Base-by-base conservation (phyloP, 2,113 vertebrate species). In the Parotia lawesii region DNA sequence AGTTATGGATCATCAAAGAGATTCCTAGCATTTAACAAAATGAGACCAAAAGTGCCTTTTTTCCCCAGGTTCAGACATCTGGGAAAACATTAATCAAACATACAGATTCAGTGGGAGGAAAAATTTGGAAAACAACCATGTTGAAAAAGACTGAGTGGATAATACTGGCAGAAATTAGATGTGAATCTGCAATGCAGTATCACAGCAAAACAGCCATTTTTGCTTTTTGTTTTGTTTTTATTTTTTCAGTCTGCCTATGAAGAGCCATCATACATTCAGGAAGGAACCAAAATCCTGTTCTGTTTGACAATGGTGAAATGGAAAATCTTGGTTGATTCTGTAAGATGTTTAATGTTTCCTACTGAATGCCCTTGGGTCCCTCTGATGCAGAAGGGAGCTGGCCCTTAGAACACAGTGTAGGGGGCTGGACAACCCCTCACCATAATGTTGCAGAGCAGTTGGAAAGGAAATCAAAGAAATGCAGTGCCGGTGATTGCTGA, bases 1-100 rank as follows among this genome's bases (percentile, higher is more conserved):
- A 89, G 92, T 72, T 94, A 95, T 95, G 96, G 93, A 96, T 97
- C 93, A 96, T 94, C 96, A 96, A 94, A 97, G 90, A 94, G 60
- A 79, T 90, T 95, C 80, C 62, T 90, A 95, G 54, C 88, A 90
- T 77, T 87, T 93, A 89, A 80, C 62, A 94, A 95, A 96, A 96
- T 93, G 83, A 90, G 87, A 89, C 58, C 78, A 89, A 92, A 96
- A 96, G 50, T 80, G 48, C 2, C 35, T 93, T 89, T 87, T 85
- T 45, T 7, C 38, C 60, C 69, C 90, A 94, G 83, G 88, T 96
- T 97, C 88, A 96, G 64, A 91, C 89, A 94, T 89, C 94, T 96
- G 86, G 95, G 90, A 93, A 96, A 95, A 91, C 87, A 95, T 90
- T 96, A 96, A 94, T 95, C 94, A 96, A 94, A 94, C 61, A 54